Evolutionary conservation across 2,888 invertebrate genomes (phyloP).

Genomic region (Diachrysia chrysitis): DNA sequence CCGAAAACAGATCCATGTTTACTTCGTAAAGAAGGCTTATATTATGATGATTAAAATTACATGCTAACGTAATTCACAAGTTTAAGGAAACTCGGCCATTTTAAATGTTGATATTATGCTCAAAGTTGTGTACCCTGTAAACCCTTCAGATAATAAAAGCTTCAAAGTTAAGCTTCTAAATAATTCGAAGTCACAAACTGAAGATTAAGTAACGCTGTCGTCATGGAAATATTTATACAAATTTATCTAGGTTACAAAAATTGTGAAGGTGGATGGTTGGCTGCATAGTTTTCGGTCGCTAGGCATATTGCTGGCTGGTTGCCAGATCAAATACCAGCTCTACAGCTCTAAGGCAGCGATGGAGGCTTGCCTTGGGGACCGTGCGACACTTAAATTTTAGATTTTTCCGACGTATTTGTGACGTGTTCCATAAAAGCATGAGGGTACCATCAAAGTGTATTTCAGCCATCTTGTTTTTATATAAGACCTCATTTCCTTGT

Average conservation of each 20-base stretch:
- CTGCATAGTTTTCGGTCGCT: conserved; percentile 74
- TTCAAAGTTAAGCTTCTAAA: conserved; percentile 45
- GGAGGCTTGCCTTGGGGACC: conserved; percentile 64
- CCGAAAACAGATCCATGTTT: neutral
- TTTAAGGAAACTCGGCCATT: conserved; percentile 46
- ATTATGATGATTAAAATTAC: conserved; percentile 11
- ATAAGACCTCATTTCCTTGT: neutral
- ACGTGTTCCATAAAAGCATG: conserved; percentile 46
- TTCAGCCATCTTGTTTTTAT: conserved; percentile 17
- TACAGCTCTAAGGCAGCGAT: conserved; percentile 67
- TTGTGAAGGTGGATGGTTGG: conserved; percentile 68
- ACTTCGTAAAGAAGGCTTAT: neutral
- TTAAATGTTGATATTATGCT: conserved; percentile 56
- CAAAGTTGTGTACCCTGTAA: conserved; percentile 49
- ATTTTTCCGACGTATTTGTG: conserved; percentile 64
- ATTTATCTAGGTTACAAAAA: conserved; percentile 77
- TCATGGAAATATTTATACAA: conserved; percentile 47
- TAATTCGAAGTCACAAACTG: conserved; percentile 56
- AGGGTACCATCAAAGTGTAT: conserved; percentile 9
- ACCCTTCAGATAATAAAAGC: conserved; percentile 55
- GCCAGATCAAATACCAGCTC: conserved; percentile 81
- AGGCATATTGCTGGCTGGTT: conserved; percentile 79
- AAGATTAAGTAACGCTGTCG: conserved; percentile 52
- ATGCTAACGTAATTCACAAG: conserved; percentile 28
- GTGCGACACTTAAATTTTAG: conserved; percentile 81